Evolutionary conservation across 2,113 vertebrate genomes (phyloP).

Genomic region (Fulica atra): DNA sequence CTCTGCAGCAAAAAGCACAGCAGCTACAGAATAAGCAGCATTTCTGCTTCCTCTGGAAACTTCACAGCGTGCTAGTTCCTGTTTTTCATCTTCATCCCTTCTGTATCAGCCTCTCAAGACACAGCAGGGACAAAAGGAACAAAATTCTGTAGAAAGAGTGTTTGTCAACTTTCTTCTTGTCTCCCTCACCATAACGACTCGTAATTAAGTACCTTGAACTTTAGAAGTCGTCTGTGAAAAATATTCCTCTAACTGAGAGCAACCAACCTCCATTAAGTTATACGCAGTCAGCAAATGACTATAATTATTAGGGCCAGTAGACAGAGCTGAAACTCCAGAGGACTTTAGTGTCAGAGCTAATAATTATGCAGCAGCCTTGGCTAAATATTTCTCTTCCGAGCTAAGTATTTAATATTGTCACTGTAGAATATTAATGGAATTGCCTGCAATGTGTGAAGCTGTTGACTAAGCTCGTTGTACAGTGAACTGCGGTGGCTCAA

Average conservation of each 20-base stretch:
- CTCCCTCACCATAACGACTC: neutral
- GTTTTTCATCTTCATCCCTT: slow-evolving; percentile 13
- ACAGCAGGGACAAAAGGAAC: slow-evolving; percentile 34
- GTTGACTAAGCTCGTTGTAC: slow-evolving; percentile 62
- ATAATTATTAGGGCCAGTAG: slow-evolving; percentile 64
- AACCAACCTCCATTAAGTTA: slow-evolving; percentile 55
- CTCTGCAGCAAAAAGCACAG: slow-evolving; percentile 5
- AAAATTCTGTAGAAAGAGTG: neutral
- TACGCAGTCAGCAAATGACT: slow-evolving; percentile 58
- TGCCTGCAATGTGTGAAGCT: slow-evolving; percentile 44
- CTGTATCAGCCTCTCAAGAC: neutral
- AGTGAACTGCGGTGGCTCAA: slow-evolving; percentile 44
- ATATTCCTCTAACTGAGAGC: slow-evolving; percentile 32
- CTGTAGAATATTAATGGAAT: slow-evolving; percentile 60
- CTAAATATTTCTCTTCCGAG: slow-evolving; percentile 57
- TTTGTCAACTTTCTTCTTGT: slow-evolving; percentile 55
- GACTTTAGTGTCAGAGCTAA: slow-evolving; percentile 64
- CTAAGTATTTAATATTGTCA: slow-evolving; percentile 64
- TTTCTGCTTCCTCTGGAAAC: neutral
- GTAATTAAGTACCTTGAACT: slow-evolving; percentile 57
- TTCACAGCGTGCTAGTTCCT: neutral
- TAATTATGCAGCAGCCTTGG: slow-evolving; percentile 69
- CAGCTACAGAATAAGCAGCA: neutral
- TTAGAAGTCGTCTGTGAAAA: slow-evolving; percentile 40
- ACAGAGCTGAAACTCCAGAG: slow-evolving; percentile 61